These are phyloP conservation scores for Mus spretus DNA, from an alignment of 2,797 vertebrate genomes.

Conservation along the genomic window DNA sequence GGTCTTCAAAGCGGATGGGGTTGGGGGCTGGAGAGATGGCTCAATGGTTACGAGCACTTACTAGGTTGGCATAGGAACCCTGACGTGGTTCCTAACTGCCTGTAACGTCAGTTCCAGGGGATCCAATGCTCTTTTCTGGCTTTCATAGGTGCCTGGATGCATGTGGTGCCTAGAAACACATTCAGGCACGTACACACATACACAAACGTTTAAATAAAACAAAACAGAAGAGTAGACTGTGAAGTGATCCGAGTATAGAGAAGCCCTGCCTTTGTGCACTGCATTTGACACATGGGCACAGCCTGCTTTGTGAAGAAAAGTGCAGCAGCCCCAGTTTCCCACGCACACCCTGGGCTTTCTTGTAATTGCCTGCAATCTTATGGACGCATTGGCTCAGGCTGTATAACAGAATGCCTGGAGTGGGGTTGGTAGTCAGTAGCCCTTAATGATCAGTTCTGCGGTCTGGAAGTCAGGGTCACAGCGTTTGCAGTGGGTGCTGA, in stretches of 20 bases:
- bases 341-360: rapidly evolving
- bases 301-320: background rate
- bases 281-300: too few species aligned
- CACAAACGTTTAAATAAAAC: background rate
- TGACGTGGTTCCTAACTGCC: background rate
- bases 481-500: background rate
- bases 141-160: background rate
- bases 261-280: background rate
- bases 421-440: background rate
- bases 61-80: background rate
- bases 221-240: background rate
- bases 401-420: too few species aligned
- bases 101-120: background rate
- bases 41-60: background rate
- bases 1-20: constrained; percentile 36
- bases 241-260: background rate
- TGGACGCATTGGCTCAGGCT: background rate
- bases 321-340: background rate
- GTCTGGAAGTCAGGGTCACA: background rate
- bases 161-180: background rate
- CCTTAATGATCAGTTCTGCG: background rate
- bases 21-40: background rate
- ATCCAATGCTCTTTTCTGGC: background rate
- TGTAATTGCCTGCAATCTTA: background rate
- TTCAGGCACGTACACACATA: background rate